A percentile compares a stretch with the other conserved stretches of the same genome.
Conservation (phyloP, 2,113 vertebrate genomes). For the Melanostigma gelatinosum region DNA sequence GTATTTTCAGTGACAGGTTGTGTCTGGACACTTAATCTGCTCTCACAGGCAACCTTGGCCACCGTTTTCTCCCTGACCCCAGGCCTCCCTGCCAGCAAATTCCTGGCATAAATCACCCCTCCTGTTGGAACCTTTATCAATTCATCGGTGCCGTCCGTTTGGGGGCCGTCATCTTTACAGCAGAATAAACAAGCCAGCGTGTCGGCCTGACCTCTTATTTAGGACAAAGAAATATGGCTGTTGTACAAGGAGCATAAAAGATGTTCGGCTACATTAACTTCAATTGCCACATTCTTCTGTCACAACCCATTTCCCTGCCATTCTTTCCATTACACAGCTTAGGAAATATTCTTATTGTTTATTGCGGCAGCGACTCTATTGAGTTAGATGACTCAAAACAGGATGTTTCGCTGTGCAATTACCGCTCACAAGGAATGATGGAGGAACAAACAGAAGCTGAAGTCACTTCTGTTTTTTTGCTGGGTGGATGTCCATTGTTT, state of each 20-base stretch:
- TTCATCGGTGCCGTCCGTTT: slow-evolving; percentile 66
- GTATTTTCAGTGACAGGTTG: slow-evolving; percentile 58
- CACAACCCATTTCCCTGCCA: slow-evolving; percentile 68
- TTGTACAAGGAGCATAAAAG: slow-evolving; percentile 25
- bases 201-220: slow-evolving; percentile 68
- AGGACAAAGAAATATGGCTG: slow-evolving; percentile 48
- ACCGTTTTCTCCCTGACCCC: slow-evolving; percentile 68
- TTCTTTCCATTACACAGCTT: slow-evolving; percentile 70
- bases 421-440: slow-evolving; percentile 78
- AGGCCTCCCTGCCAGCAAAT: slow-evolving; percentile 51
- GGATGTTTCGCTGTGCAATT: slow-evolving; percentile 80
- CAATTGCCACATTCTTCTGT: slow-evolving; percentile 62
- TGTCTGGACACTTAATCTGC: slow-evolving; percentile 71
- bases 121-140: slow-evolving; percentile 66
- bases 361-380: slow-evolving; percentile 71
- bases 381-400: slow-evolving; percentile 81
- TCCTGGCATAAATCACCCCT: slow-evolving; percentile 70
- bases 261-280: slow-evolving; percentile 44
- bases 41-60: slow-evolving; percentile 71
- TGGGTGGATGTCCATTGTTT: slow-evolving; percentile 70
- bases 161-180: slow-evolving; percentile 68
- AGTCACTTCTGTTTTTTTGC: slow-evolving; percentile 64
- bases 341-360: slow-evolving; percentile 76
- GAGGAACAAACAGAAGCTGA: slow-evolving; percentile 74
- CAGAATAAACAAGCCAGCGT: slow-evolving; percentile 61